These are phyloP conservation scores for Eupeodes corollae DNA, from an alignment of 1,140 invertebrate species.

Conservation along the genomic window DNA sequence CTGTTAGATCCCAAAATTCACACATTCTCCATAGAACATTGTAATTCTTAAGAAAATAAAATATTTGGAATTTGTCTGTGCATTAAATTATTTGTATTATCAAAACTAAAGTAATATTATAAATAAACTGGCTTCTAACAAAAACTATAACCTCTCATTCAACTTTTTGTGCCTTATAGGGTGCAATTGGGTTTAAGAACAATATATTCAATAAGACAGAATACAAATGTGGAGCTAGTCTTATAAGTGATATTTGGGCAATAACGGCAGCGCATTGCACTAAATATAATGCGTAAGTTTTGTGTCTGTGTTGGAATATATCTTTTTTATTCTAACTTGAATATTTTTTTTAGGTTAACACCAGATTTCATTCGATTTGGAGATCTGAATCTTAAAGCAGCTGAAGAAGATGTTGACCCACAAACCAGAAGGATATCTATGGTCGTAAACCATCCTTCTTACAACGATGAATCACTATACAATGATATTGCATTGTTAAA, in stretches of 20 bases:
- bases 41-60: too few species aligned
- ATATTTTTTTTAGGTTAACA: slow-evolving; percentile 8
- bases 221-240: slow-evolving; percentile 35
- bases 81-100: too few species aligned
- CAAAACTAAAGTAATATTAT: too few species aligned
- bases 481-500: slow-evolving; percentile 26
- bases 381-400: slow-evolving; percentile 20
- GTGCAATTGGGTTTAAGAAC: slow-evolving; percentile 18
- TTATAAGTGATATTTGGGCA: slow-evolving; percentile 35
- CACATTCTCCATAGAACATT: too few species aligned
- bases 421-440: slow-evolving; percentile 15
- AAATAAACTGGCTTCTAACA: too few species aligned
- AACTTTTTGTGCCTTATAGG: too few species aligned
- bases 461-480: slow-evolving; percentile 17
- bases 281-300: slow-evolving; percentile 18
- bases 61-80: too few species aligned
- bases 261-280: slow-evolving; percentile 33
- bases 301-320: too few species aligned
- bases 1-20: too few species aligned
- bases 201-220: slow-evolving; percentile 9
- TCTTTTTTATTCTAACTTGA: background rate
- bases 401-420: slow-evolving; percentile 11
- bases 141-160: too few species aligned
- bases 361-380: slow-evolving; percentile 27
- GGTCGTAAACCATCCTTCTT: slow-evolving; percentile 19